Evolutionary conservation across 2,888 invertebrate genomes (phyloP).

Genomic region (Conops quadrifasciatus): DNA sequence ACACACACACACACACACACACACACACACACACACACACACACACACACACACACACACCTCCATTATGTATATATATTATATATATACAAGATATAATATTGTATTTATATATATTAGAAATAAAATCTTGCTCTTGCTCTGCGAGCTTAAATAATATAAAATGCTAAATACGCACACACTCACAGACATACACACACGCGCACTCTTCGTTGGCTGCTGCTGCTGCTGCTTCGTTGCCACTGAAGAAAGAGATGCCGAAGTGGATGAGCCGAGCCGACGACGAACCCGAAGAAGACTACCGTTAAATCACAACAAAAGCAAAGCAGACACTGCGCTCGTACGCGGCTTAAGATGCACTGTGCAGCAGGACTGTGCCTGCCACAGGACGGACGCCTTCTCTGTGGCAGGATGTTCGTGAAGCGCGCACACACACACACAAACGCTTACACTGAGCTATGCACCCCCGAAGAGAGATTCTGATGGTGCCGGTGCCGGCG

Average conservation of each 20-base stretch:
- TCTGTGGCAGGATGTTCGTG: no score
- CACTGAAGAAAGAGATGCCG: conserved; percentile 20
- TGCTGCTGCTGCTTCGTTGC: no score
- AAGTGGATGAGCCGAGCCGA: conserved; percentile 16
- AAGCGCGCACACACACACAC: conserved; percentile 44
- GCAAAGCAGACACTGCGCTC: conserved; percentile 51
- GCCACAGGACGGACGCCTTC: neutral
- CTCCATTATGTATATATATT: conserved; percentile 28
- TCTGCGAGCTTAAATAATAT: neutral
- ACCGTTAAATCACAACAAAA: conserved; percentile 9
- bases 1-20: no score
- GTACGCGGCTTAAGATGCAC: conserved; percentile 60
- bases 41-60: neutral
- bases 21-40: no score
- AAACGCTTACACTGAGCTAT: conserved; percentile 30
- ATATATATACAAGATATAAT: conserved; percentile 22
- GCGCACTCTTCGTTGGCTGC: neutral
- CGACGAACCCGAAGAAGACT: conserved; percentile 27
- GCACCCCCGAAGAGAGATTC: conserved; percentile 4
- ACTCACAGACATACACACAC: conserved; percentile 11
- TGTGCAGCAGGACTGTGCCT: conserved; percentile 41
- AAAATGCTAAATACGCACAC: conserved; percentile 14
- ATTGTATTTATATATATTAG: conserved; percentile 36
- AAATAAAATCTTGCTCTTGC: conserved; percentile 32
- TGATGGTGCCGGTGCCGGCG: no score